Evolutionary conservation across 2,888 invertebrate genomes (phyloP), one percentile per base, ranked within the genome.

Genomic region (Clitarchus hookeri): DNA sequence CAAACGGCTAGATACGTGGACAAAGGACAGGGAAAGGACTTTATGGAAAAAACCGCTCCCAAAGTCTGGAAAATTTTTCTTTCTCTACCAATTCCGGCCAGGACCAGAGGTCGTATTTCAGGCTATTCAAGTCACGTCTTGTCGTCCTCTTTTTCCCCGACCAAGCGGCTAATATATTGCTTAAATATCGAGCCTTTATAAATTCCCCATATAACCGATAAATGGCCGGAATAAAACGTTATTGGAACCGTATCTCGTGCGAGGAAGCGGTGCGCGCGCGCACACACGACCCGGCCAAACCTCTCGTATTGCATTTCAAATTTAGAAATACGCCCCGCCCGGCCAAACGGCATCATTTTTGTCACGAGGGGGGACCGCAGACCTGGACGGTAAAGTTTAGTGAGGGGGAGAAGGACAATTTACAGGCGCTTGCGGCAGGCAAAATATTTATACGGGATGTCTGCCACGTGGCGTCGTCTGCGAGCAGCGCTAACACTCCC

Each of bases 1-100:
- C 0, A 48, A 48, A 48, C 48, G 48, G 48, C 48, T 48, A 48
- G 48, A 48, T n/a, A n/a, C n/a, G n/a, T n/a, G n/a, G n/a, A 65
- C 65, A 65, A 65, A 65, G 65, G n/a, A 19, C 65, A 16, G 65
- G 16, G 65, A 65, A 65, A 65, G 8, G 65, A 65, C 65, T 23
- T 65, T 53, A 16, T 3, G 4, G 6, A n/a, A 65, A 65, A n/a
- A 65, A 19, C 65, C n/a, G n/a, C 65, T 65, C 65, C 23, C n/a
- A 23, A 65, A 0, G n/a, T 65, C 65, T 65, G 65, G 65, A n/a
- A 86, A 78, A 86, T 77, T 86, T 86, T 26, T 44, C 78, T 86
- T 44, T 84, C 83, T 86, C 65, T 65, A n/a, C 23, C 65, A 19
- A 19, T 65, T 19, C 65, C 8, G 65, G 23, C 48, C 48, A 23